phyloP scores from a whole-genome alignment of 1,140 invertebrate species.

The Drosophila asahinai region DNA sequence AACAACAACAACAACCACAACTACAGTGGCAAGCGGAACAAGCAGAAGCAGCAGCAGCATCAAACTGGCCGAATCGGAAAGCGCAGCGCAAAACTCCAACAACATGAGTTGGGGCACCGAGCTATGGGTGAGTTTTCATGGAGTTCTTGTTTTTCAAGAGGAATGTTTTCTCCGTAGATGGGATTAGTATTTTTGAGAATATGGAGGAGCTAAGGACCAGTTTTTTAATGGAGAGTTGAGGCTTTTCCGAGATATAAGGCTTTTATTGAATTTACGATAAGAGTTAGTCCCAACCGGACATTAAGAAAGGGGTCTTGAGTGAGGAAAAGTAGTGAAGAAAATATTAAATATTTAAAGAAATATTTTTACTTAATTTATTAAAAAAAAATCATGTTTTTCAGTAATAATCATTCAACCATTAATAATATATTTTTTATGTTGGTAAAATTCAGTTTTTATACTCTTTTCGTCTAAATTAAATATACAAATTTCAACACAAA shows the following conservation, averaged over 20 bases:
- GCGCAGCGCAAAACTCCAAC: slow-evolving; percentile 79
- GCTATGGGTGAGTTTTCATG: slow-evolving; percentile 86
- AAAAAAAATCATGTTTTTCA: too few relatives aligned
- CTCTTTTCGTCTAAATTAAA: too few relatives aligned
- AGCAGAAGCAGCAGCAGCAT: slow-evolving; percentile 59
- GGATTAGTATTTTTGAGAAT: not conserved
- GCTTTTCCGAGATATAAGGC: not conserved
- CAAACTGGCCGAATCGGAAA: slow-evolving; percentile 69
- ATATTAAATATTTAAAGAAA: too few relatives aligned
- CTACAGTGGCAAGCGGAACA: slow-evolving; percentile 69
- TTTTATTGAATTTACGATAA: not conserved
- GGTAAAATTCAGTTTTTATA: too few relatives aligned
- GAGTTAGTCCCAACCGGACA: too few relatives aligned
- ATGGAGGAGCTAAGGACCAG: too few relatives aligned
- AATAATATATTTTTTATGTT: too few relatives aligned
- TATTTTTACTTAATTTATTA: too few relatives aligned
- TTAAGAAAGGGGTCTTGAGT: too few relatives aligned
- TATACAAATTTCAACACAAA: too few relatives aligned
- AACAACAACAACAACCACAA: slow-evolving; percentile 29
- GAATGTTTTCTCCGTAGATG: slow-evolving; percentile 5
- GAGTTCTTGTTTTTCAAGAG: not conserved
- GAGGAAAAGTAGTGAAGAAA: too few relatives aligned
- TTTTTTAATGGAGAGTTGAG: not conserved
- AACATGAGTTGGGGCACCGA: slow-evolving; percentile 88
- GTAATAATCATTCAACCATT: too few relatives aligned